phyloP scores from a whole-genome alignment of 2,113 vertebrate species.

The Phasianus colchicus region DNA sequence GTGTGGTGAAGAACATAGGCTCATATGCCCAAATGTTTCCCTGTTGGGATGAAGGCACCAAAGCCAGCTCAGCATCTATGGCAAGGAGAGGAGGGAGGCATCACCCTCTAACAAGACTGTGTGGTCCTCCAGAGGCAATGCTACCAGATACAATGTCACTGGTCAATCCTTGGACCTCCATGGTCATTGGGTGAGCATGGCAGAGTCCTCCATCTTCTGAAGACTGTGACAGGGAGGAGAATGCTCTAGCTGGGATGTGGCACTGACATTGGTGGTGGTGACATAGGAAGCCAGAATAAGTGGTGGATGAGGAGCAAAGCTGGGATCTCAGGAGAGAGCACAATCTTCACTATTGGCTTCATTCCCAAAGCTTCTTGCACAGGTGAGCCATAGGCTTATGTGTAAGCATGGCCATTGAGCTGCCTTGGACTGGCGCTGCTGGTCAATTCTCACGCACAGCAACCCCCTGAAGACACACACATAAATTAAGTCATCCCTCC shows the following conservation, averaged over 20 bases:
- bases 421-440: fast-evolving
- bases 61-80: neutral
- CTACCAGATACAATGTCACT: neutral
- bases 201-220: neutral
- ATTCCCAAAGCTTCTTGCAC: neutral
- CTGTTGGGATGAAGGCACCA: fast-evolving
- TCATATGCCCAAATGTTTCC: neutral
- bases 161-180: fast-evolving
- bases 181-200: neutral
- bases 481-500: slow-evolving; percentile 16
- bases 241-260: neutral
- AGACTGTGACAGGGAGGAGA: neutral
- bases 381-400: neutral
- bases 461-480: slow-evolving; percentile 11
- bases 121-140: neutral
- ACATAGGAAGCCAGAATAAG: neutral
- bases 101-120: neutral
- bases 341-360: fast-evolving
- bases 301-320: neutral
- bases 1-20: neutral
- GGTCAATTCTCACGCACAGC: neutral
- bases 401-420: neutral
- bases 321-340: neutral
- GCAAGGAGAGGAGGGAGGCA: neutral
- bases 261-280: too few relatives aligned